phyloP scores from a whole-genome alignment of 2,113 vertebrate genomes.

The Saguinus midas region DNA sequence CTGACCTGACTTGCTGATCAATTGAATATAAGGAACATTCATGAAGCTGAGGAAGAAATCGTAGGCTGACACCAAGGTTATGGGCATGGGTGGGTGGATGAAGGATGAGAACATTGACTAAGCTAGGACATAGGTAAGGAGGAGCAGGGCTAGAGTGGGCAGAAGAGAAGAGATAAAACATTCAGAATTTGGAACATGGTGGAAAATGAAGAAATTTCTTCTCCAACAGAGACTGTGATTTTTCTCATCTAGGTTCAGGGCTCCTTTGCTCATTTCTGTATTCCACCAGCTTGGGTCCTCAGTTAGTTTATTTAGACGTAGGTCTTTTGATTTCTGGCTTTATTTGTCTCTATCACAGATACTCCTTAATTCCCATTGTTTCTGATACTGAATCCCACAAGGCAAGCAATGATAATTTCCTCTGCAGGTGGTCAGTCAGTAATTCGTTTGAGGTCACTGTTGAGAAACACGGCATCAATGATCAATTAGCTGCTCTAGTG shows the following conservation, averaged over 20 bases:
- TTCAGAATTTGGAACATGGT: not conserved
- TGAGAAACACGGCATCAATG: not conserved
- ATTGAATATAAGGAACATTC: not conserved
- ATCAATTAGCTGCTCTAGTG: not conserved
- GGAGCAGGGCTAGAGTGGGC: not conserved
- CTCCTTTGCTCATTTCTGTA: not conserved
- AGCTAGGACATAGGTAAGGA: not conserved
- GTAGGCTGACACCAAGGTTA: not conserved
- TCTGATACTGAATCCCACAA: not conserved
- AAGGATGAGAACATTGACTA: not conserved
- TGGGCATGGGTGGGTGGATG: too few relatives aligned
- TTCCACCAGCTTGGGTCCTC: not conserved
- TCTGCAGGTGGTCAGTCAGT: not conserved
- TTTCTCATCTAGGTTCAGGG: not conserved
- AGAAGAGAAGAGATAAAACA: not conserved
- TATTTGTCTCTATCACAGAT: not conserved
- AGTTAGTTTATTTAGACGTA: not conserved
- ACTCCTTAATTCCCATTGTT: not conserved
- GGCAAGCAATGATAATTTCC: not conserved
- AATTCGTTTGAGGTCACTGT: not conserved
- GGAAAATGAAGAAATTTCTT: not conserved
- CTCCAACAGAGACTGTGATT: not conserved
- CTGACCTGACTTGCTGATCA: not conserved
- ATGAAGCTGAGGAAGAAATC: not conserved
- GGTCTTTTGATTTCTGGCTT: not conserved